Evolutionary conservation across 2,888 invertebrate genomes (phyloP), one percentile per base, ranked within the genome.

Genomic region (Eupithecia abbreviata): DNA sequence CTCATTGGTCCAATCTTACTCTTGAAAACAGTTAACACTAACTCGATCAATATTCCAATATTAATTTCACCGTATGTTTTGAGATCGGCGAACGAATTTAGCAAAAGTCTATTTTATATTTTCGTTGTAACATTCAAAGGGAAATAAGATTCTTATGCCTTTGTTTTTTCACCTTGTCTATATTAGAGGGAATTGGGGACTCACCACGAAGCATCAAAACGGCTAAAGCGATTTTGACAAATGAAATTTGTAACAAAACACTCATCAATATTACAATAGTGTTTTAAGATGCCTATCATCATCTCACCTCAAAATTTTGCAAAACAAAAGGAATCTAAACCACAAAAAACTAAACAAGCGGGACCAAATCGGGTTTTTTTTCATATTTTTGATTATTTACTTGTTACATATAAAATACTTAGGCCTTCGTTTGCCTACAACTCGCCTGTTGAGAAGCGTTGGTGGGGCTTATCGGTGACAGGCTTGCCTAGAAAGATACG

Each of bases 361-460:
- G 62, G 62, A 62, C 58, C n/a, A 58, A 58, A 3, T 12, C 30
- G 62, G 62, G 30, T 30, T 30, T 30, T 7, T 47, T 58, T 58
- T 18, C 15, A 55, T n/a, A 30, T 62, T 62, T 62, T 62, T 4
- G 30, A 30, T 62, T 62, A 43, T 43, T 43, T 43, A 62, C 62
- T 30, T 62, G 62, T 62, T 30, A 62, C 62, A 62, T 62, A 30
- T 62, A 62, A 30, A 30, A 43, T n/a, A 10, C 55, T 62, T 30
- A 62, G 62, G 62, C 30, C 62, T 30, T 18, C 18, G 18, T 62
- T 62, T 62, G 62, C 62, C 62, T 30, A 62, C 10, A 30, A 62
- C 62, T 62, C 62, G 62, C 62, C 62, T 62, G 62, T 12, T 62
- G 62, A 30, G 62, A 62, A 62, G 62, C 62, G 62, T 62, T 62